Evolutionary conservation across 2,113 vertebrate species (phyloP).

Genomic region (Speoplatyrhinus poulsoni): DNA sequence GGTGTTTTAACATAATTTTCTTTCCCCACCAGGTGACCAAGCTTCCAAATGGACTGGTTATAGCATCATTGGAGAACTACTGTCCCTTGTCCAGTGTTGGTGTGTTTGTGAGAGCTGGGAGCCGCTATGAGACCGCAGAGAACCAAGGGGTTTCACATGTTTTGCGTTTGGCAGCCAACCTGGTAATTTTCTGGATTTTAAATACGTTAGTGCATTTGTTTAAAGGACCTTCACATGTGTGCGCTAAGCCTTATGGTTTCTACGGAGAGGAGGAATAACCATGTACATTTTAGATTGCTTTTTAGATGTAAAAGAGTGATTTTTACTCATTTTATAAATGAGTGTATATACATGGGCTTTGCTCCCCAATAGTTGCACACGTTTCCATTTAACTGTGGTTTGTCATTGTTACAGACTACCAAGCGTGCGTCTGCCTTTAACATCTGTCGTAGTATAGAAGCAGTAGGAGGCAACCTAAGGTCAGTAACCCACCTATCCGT

Average conservation of each 20-base stretch:
- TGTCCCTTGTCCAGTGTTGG: constrained; percentile 86
- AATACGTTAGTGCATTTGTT: background rate
- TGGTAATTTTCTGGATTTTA: constrained; percentile 74
- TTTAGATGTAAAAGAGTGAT: background rate
- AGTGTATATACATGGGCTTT: background rate
- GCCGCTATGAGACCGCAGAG: constrained; percentile 81
- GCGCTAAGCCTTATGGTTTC: background rate
- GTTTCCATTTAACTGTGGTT: background rate
- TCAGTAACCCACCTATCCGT: constrained; percentile 61
- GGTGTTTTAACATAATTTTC: too few species aligned
- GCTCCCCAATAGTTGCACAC: background rate
- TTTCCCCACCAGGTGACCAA: constrained; percentile 82
- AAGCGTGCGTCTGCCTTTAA: constrained; percentile 89
- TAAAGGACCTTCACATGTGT: background rate
- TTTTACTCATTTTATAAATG: background rate
- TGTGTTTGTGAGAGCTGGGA: constrained; percentile 90
- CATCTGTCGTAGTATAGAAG: constrained; percentile 88
- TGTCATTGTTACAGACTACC: constrained; percentile 78
- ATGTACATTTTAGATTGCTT: background rate
- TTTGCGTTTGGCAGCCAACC: constrained; percentile 84
- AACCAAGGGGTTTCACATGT: constrained; percentile 87
- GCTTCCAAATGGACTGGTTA: constrained; percentile 87
- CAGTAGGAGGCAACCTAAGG: constrained; percentile 87
- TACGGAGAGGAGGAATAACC: background rate
- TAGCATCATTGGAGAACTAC: constrained; percentile 90